These are phyloP conservation scores for Drosophila trapezifrons DNA, from an alignment of 1,140 invertebrate species.

Conservation along the genomic window DNA sequence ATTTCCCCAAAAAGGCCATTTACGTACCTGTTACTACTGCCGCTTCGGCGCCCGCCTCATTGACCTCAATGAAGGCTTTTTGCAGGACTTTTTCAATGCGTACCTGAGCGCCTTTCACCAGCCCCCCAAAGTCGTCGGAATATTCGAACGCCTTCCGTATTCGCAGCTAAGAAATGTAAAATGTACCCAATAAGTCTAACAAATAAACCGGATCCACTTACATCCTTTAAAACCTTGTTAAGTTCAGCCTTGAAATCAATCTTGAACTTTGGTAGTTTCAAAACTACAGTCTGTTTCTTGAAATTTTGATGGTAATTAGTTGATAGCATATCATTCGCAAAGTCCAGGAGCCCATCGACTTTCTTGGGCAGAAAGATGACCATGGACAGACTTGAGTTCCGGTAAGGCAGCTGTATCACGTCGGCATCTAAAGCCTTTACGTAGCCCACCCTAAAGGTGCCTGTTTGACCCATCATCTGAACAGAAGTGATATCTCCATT, in stretches of 20 bases:
- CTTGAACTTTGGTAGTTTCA: constrained; percentile 87
- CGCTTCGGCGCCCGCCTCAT: constrained; percentile 86
- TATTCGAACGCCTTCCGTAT: constrained; percentile 86
- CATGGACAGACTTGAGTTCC: constrained; percentile 85
- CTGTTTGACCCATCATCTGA: constrained; percentile 85
- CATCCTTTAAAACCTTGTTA: constrained; percentile 84
- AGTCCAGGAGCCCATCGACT: constrained; percentile 84
- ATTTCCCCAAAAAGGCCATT: too few species aligned
- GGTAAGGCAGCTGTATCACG: constrained; percentile 61
- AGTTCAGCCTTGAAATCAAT: constrained; percentile 85
- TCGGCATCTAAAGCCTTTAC: constrained; percentile 55
- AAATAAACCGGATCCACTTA: too few species aligned
- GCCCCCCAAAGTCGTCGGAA: constrained; percentile 86
- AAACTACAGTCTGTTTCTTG: neutral
- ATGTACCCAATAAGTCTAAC: too few species aligned
- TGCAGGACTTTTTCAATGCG: constrained; percentile 85
- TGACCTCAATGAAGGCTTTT: constrained; percentile 86
- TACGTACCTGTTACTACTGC: constrained; percentile 83
- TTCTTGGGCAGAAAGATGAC: constrained; percentile 86
- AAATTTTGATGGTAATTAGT: constrained; percentile 70
- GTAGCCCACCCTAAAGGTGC: constrained; percentile 50
- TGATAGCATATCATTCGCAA: constrained; percentile 78
- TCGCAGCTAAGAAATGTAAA: constrained; percentile 85
- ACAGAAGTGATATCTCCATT: constrained; percentile 62
- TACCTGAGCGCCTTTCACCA: constrained; percentile 84